Evolutionary conservation across 2,113 vertebrate species (phyloP), one percentile per base, ranked within the genome.

Genomic region (Dasyprocta punctata): DNA sequence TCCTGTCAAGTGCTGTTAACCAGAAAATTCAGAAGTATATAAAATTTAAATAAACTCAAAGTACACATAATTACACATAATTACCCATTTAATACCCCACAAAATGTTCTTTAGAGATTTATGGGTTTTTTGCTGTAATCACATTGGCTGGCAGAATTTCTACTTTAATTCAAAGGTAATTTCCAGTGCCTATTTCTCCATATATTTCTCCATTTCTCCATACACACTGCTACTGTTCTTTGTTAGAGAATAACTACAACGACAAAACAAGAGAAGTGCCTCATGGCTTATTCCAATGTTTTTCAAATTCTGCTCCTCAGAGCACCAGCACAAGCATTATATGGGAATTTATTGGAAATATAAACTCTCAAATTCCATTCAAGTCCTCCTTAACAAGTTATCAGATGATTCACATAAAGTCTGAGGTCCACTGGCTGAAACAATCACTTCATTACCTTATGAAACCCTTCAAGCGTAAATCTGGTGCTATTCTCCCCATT

Each of bases 1-100:
- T 97, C 96, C 94, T 96, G 88, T 94, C 88, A 95, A 97, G 60
- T 90, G 71, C 86, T 94, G 65, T 88, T 92, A 92, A 92, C 81
- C 80, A 96, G 83, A 20, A 20, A 90, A 91, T 96, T 96, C 80
- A 94, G 90, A 97, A 87, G 86, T 90, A 61, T 33, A 85, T 81
- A 92, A 92, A 52, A 90, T 94, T 92, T 92, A 92, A 90, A 92
- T 81, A 75, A 94, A 85, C 81, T 88, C 47, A 44, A 95, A 90
- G 77, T 38, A 44, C 78, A 13, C 20, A 56, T 75, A 90, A 80
- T 94, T 38, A 38, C 71, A 13, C 20, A 56, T 75, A 90, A 80
- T 94, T 88, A 78, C n/a, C 54, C 85, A 20, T 91, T 96, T 30
- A 95, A 54, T 75, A 78, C 30, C 77, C 77, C 26, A 80, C 49